Base-by-base conservation (phyloP, 2,888 invertebrate genomes). In the Theretra japonica region DNA sequence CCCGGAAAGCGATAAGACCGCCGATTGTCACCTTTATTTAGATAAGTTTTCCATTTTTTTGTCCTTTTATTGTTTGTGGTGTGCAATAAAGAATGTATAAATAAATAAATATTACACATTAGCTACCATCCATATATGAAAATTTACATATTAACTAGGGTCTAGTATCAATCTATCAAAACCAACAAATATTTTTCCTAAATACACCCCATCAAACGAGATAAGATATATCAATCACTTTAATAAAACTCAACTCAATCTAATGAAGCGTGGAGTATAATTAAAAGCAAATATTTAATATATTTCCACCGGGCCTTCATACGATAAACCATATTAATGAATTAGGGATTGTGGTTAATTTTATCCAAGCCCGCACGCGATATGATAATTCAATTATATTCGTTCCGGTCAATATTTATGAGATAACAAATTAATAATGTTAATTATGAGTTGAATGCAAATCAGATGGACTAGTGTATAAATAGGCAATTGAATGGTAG, bases 241-340 rank as follows among this genome's bases (percentile, higher is more conserved):
- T 69, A 7, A 53, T 53, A 30, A 53, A 30, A 33, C 56, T 30
- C 56, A 33, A 69, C 56, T 69, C 69, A 56, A n/a, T 19, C 28
- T 48, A 69, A 69, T 56, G 30, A n/a, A 69, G 65, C 41, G 23
- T 6, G 23, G 30, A 53, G 56, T 69, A 50, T 50, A 25, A 23
- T 50, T 41, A 1, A 25, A 19, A 28, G n/a, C 69, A 48, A 65
- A 65, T 30, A 69, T 56, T 69, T 28, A 23, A 21, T 68, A 62
- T 65, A 23, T 23, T 41, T 23, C 23, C 21, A 5, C 41, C 15
- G 0, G 19, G n/a, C 41, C 23, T 15, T 33, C 48, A 23, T 65
- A 48, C n/a, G 48, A 65, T 65, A 65, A 65, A 41, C 65, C 48
- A 23, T 48, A 65, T 65, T 65, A 65, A 62, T 62, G 62, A 48